Conservation (phyloP, 2,888 invertebrate species). For the Netelia fuscicornis region DNA sequence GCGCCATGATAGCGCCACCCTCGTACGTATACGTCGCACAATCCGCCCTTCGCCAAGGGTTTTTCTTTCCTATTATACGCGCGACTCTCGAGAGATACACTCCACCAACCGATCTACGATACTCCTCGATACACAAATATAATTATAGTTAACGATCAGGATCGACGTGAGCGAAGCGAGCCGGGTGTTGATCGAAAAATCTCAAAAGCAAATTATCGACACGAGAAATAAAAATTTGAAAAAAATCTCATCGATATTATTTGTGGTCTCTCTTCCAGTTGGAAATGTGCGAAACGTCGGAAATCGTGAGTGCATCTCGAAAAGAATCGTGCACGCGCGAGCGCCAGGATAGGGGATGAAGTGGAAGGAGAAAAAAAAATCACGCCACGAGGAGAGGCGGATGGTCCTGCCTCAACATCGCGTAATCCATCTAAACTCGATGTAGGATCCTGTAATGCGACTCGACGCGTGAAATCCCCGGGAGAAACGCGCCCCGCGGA, state of each 20-base stretch:
- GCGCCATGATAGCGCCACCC: constrained; percentile 77
- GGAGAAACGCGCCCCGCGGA: constrained; percentile 56
- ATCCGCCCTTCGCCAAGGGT: constrained; percentile 32
- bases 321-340: neutral
- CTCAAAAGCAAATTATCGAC: neutral
- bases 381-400: constrained; percentile 38
- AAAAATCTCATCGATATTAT: too few species aligned
- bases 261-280: too few species aligned
- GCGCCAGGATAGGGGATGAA: constrained; percentile 22
- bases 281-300: neutral
- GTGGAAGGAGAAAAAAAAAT: constrained; percentile 12
- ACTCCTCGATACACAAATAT: neutral
- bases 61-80: neutral
- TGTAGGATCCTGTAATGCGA: constrained; percentile 78
- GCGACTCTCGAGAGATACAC: neutral
- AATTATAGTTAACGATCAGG: neutral
- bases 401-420: constrained; percentile 74
- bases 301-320: neutral
- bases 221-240: too few species aligned
- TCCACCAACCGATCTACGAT: neutral
- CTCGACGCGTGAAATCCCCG: constrained; percentile 81
- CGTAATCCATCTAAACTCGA: constrained; percentile 79
- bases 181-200: neutral
- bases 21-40: constrained; percentile 32
- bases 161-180: constrained; percentile 1